Evolutionary conservation across 2,888 invertebrate species (phyloP), one percentile per base, ranked within the genome.

Genomic region (Campopleginae sp.): DNA sequence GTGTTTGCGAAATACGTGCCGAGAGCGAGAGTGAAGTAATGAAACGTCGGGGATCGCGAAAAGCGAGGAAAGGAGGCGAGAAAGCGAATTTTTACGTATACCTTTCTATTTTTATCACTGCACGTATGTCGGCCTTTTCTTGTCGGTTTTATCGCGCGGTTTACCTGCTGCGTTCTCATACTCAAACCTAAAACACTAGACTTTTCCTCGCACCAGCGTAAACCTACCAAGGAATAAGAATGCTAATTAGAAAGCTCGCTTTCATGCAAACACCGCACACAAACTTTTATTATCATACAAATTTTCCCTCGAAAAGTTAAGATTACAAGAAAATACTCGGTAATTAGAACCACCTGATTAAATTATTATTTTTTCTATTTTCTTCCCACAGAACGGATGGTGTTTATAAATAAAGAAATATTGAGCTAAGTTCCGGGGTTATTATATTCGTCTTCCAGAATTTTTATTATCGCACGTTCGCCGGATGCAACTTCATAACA

Each of bases 141-240:
- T 80, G 72, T 80, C 84, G 89, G 89, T 91, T 92, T 92, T 92
- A 92, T 92, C 91, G 91, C 90, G 89, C 89, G 91, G 91, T 92
- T 92, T 92, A 90, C 80, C 74, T 89, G 89, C 89, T 89, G 88
- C 87, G 66, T 61, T 87, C 89, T 87, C 88, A 87, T 87, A 84
- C 85, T 87, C 87, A 87, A 87, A 75, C 82, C 86, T 82, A 84
- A 85, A 87, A 89, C n/a, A 86, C 84, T 87, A 87, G 88, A 88
- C 88, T 86, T 88, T 88, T 87, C 87, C 85, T 81, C 72, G n/a
- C n/a, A 58, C 82, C 76, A 65, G 42, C 38, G 71, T 54, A 17
- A 8, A 68, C 83, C 84, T 84, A 72, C 78, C 78, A 82, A 77
- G 86, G 86, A 85, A 88, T 89, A 90, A 91, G 90, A 91, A 90